Evolutionary conservation across 2,888 invertebrate genomes (phyloP), one percentile per base, ranked within the genome.

Genomic region (Kuschelorhynchus macadamiae): DNA sequence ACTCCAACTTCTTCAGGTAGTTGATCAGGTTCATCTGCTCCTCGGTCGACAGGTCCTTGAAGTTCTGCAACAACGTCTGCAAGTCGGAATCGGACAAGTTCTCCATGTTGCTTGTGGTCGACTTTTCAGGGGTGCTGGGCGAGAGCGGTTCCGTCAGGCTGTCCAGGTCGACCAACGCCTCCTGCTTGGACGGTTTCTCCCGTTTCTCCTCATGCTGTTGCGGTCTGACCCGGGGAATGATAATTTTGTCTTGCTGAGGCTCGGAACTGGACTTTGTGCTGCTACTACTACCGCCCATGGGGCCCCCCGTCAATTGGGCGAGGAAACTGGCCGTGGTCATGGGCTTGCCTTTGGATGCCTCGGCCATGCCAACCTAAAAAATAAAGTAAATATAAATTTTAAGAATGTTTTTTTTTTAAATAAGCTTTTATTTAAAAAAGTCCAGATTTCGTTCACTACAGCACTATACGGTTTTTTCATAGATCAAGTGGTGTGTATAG

Each of bases 1-100:
- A 89, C 80, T 95, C 94, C 36, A 95, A 80, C 80, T 93, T 93
- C 79, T 93, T 93, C 66, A 95, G 81, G 79, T 94, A 94, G 0
- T 90, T 90, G 30, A 95, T 94, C 2, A 95, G 86, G 74, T 92
- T 91, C 79, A 93, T 92, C 77, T 95, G 94, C 79, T 95, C 94
- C 71, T 93, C 92, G 0, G 89, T 88, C 0, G 91, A 91, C 11
- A 95, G 82, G 76, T 93, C 92, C 79, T 92, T 93, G 74, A 92
- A 92, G 79, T 94, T 94, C 80, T 93, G 92, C 61, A 95, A 80
- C 0, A 94, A 82, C 0, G 92, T 91, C 79, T 94, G 92, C 47
- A 95, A 81, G 77, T 95, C 94, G 0, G 91, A 89, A 79, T 95
- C 93, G 0, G 93, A 92, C 7, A 95, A 84, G 9, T 90, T 90